These are phyloP conservation scores for Yoshiicerus persimilis DNA, from an alignment of 1,140 invertebrate species.

Conservation along the genomic window DNA sequence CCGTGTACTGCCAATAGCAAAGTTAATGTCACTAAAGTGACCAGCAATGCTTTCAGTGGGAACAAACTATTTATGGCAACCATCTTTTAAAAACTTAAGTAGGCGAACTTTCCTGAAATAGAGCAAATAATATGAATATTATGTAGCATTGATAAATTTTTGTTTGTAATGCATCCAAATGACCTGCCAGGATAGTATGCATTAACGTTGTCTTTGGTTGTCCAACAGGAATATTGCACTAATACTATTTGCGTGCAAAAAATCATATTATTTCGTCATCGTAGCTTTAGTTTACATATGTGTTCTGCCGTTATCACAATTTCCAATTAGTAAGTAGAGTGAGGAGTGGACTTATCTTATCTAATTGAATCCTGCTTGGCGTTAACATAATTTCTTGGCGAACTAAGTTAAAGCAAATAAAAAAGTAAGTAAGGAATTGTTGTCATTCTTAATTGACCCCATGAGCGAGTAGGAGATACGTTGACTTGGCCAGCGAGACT, in stretches of 20 bases:
- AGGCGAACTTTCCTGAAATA: not conserved
- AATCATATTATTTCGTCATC: not conserved
- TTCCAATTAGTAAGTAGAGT: not conserved
- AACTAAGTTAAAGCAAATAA: not conserved
- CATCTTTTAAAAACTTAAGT: not conserved
- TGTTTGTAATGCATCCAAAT: too few relatives aligned
- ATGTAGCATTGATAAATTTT: too few relatives aligned
- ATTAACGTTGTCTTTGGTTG: too few relatives aligned
- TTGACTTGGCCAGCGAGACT: not conserved
- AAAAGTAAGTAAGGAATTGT: not conserved
- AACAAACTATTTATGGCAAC: not conserved
- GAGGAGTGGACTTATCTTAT: not conserved
- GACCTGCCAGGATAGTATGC: too few relatives aligned
- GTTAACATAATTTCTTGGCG: not conserved
- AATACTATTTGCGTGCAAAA: not conserved
- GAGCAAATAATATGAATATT: not conserved
- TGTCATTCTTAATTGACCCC: not conserved
- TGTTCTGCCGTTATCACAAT: not conserved
- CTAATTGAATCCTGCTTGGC: not conserved
- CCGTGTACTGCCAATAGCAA: not conserved
- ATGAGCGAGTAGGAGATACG: not conserved
- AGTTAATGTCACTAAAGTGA: conserved; percentile 16
- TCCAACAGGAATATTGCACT: too few relatives aligned
- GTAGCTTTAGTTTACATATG: not conserved
- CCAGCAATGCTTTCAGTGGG: conserved; percentile 8